Evolutionary conservation across 23 tunicate species (phyloP), one percentile per base, ranked within the genome.

Genomic region (Clavelina lepadiformis): DNA sequence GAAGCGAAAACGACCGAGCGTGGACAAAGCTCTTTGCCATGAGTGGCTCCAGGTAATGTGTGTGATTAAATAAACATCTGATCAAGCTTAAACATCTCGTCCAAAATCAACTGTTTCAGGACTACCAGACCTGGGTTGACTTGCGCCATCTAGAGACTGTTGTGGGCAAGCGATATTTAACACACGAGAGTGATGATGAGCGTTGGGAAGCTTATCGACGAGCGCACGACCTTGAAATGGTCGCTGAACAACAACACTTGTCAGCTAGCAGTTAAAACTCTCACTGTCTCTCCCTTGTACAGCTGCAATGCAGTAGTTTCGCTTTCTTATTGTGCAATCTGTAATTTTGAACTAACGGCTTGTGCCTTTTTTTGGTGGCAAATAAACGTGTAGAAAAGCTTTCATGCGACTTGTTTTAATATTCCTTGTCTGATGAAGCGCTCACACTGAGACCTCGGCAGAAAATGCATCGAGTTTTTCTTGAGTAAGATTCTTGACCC

Each of bases 1-100:
- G 66, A 75, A 71, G 63, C 36, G 95, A 60, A 81, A 82, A 38
- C 72, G 99, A 49, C 80, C 76, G 81, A 86, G 91, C 58, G 99
- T 94, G 24, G 95, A 94, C 69, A 76, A 88, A 52, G 83, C 99
- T 2, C 64, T 86, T 3, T 47, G 79, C 57, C 94, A 94, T 63
- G 77, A 55, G 22, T 94, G 94, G 94, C 79, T 94, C 15, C 94
- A 94, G 85, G 99, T 91, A 80, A 25, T 15, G n/a, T n/a, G n/a
- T n/a, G n/a, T n/a, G n/a, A n/a, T n/a, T n/a, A n/a, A n/a, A n/a
- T n/a, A n/a, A n/a, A n/a, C n/a, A n/a, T n/a, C n/a, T n/a, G n/a
- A n/a, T n/a, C n/a, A n/a, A n/a, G n/a, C n/a, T n/a, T n/a, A n/a
- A n/a, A n/a, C n/a, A n/a, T n/a, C n/a, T n/a, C n/a, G n/a, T n/a